Evolutionary conservation across 2,888 invertebrate species (phyloP).

Genomic region (Clusia tigrina): DNA sequence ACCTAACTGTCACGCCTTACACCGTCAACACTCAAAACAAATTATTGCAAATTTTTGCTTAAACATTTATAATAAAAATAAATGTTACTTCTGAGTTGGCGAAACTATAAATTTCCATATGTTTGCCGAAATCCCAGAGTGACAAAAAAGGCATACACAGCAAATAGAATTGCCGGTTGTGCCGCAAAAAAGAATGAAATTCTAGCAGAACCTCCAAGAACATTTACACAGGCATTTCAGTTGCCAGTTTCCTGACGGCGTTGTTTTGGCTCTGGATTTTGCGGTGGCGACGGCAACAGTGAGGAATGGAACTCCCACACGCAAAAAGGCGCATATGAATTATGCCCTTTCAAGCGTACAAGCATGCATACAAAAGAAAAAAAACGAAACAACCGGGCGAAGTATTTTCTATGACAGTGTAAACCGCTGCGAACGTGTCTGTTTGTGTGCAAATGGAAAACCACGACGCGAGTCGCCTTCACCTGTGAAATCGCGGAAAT

Average conservation of each 20-base stretch:
- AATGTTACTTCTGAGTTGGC: neutral
- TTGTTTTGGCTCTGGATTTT: too few relatives aligned
- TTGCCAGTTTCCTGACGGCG: too few relatives aligned
- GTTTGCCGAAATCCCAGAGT: neutral
- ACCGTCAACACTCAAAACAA: too few relatives aligned
- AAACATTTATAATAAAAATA: too few relatives aligned
- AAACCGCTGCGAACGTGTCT: constrained; percentile 3
- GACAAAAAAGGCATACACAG: neutral
- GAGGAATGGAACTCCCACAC: neutral
- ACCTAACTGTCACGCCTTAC: too few relatives aligned
- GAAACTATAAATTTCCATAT: neutral
- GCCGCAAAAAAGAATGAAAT: neutral
- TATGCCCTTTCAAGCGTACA: constrained; percentile 5
- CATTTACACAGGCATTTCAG: too few relatives aligned
- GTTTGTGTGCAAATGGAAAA: constrained; percentile 15
- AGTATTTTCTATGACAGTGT: constrained; percentile 17
- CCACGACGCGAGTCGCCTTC: constrained; percentile 8
- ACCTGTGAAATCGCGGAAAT: constrained; percentile 24
- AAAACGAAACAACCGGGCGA: neutral
- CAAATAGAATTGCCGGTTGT: neutral
- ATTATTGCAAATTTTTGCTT: too few relatives aligned
- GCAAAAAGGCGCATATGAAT: constrained; percentile 7
- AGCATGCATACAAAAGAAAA: neutral
- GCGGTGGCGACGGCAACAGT: too few relatives aligned
- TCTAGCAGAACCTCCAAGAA: neutral